Evolutionary conservation across 1,140 invertebrate species (phyloP).

Genomic region (Apis cerana): DNA sequence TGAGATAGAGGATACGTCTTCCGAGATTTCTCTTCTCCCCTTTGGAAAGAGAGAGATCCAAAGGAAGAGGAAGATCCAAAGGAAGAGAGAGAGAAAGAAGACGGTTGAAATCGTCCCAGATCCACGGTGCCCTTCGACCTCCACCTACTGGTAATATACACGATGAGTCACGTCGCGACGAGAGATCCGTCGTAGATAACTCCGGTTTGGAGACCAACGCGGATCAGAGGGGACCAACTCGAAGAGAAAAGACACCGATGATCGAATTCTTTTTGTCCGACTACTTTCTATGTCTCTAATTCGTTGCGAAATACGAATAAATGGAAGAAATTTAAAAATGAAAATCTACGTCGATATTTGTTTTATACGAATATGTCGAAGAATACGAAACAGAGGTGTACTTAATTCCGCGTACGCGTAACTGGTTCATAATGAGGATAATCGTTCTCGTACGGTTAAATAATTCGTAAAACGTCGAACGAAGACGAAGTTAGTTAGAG

Average conservation of each 20-base stretch:
- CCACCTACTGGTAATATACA: slow-evolving; percentile 42
- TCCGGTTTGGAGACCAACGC: slow-evolving; percentile 50
- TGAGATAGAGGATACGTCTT: background rate
- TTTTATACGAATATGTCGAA: no score
- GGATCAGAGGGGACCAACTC: slow-evolving; percentile 47
- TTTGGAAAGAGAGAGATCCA: background rate
- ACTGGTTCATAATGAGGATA: slow-evolving; percentile 16
- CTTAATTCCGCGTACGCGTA: background rate
- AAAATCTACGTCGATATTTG: background rate
- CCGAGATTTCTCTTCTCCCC: slow-evolving; percentile 19
- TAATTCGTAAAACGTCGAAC: slow-evolving; percentile 24
- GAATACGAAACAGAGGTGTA: background rate
- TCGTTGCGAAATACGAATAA: no score
- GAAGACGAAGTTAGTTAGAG: slow-evolving; percentile 6
- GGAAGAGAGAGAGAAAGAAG: background rate
- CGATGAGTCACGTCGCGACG: slow-evolving; percentile 46
- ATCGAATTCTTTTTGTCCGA: background rate
- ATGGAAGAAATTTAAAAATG: no score
- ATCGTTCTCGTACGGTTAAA: slow-evolving; percentile 15
- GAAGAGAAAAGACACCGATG: slow-evolving; percentile 31
- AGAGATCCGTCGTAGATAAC: slow-evolving; percentile 23
- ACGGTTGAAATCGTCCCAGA: slow-evolving; percentile 56
- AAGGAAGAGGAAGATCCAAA: no score
- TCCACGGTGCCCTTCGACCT: slow-evolving; percentile 55
- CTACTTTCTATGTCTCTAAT: no score